Base-by-base conservation (phyloP, 2,888 invertebrate genomes). In the Epirrhoe tristata region DNA sequence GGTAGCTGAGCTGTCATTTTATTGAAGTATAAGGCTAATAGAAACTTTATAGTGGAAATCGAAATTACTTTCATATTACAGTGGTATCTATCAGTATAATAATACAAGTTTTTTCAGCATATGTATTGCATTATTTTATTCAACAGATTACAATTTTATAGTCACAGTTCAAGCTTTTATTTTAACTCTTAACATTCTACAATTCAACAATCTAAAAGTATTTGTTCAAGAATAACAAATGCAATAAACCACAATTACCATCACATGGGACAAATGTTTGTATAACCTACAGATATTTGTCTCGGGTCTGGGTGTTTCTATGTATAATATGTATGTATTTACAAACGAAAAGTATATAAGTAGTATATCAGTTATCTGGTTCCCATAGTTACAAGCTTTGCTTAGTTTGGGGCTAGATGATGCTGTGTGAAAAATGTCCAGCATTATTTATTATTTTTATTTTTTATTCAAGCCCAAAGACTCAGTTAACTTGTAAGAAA, bases 101-200 rank as follows among this genome's bases (percentile, higher is more conserved):
- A 76, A 75, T 73, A 76, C 71, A 77, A 79, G 76, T 76, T 76
- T 77, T 24, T 74, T 74, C 76, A 74, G 78, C 77, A 79, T 71
- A 86, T 89, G 87, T 89, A 87, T 90, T 86, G 79, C 81, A 80
- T 83, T 81, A 83, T 85, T 85, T 82, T 89, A 87, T 89, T 88
- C 83, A 81, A 74, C 77, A 81, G 80, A 90, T 88, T 91, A 91
- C 86, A 90, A 75, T 85, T 82, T 82, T 88, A 88, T 85, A 82
- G 90, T 89, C 89, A 88, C 86, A 85, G 73, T 48, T 70, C 6
- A 69, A 67, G 63, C 71, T 8, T 84, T 84, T 86, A 80, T 68
- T 79, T 66, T 43, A 43, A 17, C 12, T 12, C 6, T n/a, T 8
- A 51, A 17, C 16, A 51, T 51, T 36, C 10, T 8, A 8, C 39